Conservation (phyloP, 2,888 invertebrate genomes). For the Cephus sareptanus region DNA sequence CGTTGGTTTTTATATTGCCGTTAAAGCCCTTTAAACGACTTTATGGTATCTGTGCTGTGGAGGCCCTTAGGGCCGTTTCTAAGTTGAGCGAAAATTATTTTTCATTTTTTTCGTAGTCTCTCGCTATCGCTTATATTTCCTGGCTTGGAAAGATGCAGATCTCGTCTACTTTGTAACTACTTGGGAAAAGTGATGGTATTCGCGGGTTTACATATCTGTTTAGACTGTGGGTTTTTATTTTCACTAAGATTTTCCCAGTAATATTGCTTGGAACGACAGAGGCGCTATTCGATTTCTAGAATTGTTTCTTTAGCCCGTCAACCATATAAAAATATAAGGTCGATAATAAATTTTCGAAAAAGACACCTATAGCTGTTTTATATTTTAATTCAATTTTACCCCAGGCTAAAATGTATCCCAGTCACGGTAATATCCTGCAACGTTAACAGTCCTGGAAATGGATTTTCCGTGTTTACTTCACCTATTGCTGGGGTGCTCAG, state of each 20-base stretch:
- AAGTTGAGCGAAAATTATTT: not conserved
- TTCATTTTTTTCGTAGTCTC: not conserved
- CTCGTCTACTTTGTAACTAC: not conserved
- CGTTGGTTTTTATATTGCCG: not conserved
- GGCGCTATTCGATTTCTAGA: not conserved
- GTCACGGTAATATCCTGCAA: not conserved
- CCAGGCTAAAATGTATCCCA: not conserved
- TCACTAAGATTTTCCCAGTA: not conserved
- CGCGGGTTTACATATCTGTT: not conserved
- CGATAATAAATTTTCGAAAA: not conserved
- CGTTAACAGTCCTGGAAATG: not conserved
- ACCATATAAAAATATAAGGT: not conserved
- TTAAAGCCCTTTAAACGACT: slow-evolving; percentile 2
- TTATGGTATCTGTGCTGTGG: not conserved
- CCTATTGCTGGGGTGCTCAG: not conserved
- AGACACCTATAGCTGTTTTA: not conserved
- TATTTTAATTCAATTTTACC: not conserved
- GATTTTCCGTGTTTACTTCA: not conserved
- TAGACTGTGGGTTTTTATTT: not conserved
- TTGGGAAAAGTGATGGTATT: not conserved
- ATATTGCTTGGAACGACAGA: not conserved
- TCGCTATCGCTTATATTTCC: not conserved
- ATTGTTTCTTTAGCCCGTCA: not conserved
- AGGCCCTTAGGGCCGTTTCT: not conserved
- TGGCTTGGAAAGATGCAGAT: not conserved